phyloP scores from a whole-genome alignment of 2,888 invertebrate species.

The Cactoblastis cactorum region DNA sequence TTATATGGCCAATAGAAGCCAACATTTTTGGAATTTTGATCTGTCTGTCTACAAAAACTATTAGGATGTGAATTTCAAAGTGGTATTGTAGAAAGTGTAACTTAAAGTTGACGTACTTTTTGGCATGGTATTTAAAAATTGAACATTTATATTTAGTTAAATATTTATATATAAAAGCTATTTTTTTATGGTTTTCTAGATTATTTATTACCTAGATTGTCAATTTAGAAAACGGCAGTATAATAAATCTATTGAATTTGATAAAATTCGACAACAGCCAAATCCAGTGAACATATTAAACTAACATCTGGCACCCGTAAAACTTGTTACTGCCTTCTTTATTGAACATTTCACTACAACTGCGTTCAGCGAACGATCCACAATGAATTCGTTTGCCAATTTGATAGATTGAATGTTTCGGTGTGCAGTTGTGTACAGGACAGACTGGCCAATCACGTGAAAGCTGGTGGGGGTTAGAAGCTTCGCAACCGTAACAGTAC shows the following conservation, averaged over 20 bases:
- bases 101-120: too few relatives aligned
- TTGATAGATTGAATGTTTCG: conserved; percentile 10
- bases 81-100: too few relatives aligned
- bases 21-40: too few relatives aligned
- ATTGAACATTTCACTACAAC: conserved; percentile 11
- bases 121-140: too few relatives aligned
- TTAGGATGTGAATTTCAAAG: too few relatives aligned
- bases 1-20: too few relatives aligned
- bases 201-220: too few relatives aligned
- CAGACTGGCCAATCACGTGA: not conserved
- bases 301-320: conserved; percentile 12
- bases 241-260: not conserved
- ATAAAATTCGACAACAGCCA: not conserved
- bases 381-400: conserved; percentile 7
- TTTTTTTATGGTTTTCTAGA: too few relatives aligned
- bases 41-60: too few relatives aligned
- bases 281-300: conserved; percentile 8
- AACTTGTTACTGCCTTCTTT: conserved; percentile 13
- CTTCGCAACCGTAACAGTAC: not conserved
- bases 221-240: not conserved
- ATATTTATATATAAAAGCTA: too few relatives aligned
- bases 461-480: conserved; percentile 2
- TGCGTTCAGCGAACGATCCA: conserved; percentile 5
- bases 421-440: not conserved
- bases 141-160: too few relatives aligned